Conservation (phyloP, 2,888 invertebrate genomes). For the Archips xylosteana region DNA sequence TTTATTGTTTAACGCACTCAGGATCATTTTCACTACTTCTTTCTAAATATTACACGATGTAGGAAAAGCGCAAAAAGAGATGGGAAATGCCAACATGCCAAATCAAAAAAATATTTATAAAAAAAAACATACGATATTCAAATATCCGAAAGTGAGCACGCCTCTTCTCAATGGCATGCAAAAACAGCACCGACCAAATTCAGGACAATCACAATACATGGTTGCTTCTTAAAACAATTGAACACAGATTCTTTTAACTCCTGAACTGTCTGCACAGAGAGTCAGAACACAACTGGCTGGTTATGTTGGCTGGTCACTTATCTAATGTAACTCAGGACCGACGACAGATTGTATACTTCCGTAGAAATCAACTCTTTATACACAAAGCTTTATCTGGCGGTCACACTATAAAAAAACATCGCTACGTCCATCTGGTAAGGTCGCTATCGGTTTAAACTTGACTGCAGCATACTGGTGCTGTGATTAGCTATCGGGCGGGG, state of each 20-base stretch:
- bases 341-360: conserved; percentile 35
- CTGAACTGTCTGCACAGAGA: not conserved
- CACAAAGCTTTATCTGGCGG: conserved; percentile 23
- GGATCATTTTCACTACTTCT: no score
- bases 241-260: not conserved
- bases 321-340: conserved; percentile 28
- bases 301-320: conserved; percentile 15
- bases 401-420: conserved; percentile 9
- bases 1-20: no score
- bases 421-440: not conserved
- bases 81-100: no score
- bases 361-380: conserved; percentile 28
- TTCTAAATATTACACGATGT: no score
- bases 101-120: not conserved
- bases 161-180: conserved; percentile 72
- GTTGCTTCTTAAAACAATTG: not conserved
- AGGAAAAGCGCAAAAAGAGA: no score
- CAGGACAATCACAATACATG: conserved; percentile 71
- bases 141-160: conserved; percentile 66
- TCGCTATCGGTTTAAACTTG: not conserved
- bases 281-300: conserved; percentile 3
- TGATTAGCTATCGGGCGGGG: conserved; percentile 1
- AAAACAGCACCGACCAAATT: conserved; percentile 68
- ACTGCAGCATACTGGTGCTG: not conserved
- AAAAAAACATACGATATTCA: conserved; percentile 66